Evolutionary conservation across 92 coral and sea anemone species (phyloP), one percentile per base, ranked within the genome.

Genomic region (Zoanthus sociatus): DNA sequence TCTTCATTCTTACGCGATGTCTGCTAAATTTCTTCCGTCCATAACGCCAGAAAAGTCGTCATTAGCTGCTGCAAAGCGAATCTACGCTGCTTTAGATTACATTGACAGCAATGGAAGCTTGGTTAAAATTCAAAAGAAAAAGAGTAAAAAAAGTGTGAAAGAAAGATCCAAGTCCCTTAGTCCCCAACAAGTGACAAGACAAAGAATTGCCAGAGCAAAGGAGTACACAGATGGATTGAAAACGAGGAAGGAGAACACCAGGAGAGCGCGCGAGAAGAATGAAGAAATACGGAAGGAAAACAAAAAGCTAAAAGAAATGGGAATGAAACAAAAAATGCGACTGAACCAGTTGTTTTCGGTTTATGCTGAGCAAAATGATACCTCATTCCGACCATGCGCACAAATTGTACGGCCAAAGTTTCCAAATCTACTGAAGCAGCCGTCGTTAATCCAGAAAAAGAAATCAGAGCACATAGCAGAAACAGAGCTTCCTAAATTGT

Each of bases 311-410:
- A 84, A 82, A 87, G 88, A 91, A 58, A 87, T 46, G 47, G 94
- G 98, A 56, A 64, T 84, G 48, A 86, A 87, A 26, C 95, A 93
- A 87, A 96, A 96, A 77, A 74, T 79, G 63, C 90, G 98, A 61
- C 73, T 96, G 33, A 93, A 91, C 47, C 89, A 92, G 64, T 82
- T 96, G 18, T 91, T 95, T 78, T 58, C 94, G 8, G 92, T 96
- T 79, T 96, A 96, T 72, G 98, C 97, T 0, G 94, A 90, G 63
- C 98, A 96, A 84, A 96, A 93, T 37, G 96, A 96, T 2, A 83
- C 89, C 17, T 82, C 98, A 1, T 96, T 93, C 78, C 90, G 98
- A 45, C 88, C 78, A 68, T 87, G 98, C 26, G 94, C 95, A 7
- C 90, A 83, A 70, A 86, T 91, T 9, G 85, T 87, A 15, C 89